Evolutionary conservation across 2,113 vertebrate species (phyloP).

Genomic region (Emydocephalus ijimae): DNA sequence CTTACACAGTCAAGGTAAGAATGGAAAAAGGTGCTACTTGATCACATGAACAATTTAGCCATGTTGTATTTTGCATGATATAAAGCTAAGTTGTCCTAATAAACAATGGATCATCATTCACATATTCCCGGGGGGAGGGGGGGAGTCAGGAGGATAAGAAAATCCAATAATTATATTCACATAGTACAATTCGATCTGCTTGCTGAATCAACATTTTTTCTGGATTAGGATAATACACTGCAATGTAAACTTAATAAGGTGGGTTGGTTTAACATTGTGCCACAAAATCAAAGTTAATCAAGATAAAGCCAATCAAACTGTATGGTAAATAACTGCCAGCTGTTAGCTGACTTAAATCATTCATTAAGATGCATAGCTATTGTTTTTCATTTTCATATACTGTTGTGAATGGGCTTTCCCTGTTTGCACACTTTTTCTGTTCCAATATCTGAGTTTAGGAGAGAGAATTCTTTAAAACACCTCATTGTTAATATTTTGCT

Average conservation of each 20-base stretch:
- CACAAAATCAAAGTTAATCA: background rate
- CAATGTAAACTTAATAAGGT: background rate
- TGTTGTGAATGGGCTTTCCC: background rate
- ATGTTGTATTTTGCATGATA: background rate
- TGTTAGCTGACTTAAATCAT: background rate
- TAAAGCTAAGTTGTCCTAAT: too few species aligned
- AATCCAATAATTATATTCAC: background rate
- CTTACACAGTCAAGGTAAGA: slow-evolving; percentile 88
- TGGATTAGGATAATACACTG: background rate
- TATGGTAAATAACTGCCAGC: background rate
- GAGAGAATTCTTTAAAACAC: background rate
- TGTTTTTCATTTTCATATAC: background rate
- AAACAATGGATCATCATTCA: background rate
- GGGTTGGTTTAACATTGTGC: background rate
- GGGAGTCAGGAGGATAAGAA: background rate
- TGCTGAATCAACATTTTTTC: background rate
- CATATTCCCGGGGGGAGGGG: background rate
- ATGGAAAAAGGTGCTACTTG: background rate
- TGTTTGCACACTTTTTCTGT: background rate
- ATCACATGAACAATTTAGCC: background rate
- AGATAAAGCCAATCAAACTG: background rate
- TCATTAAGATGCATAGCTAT: background rate
- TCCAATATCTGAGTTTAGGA: background rate
- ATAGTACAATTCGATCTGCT: background rate
- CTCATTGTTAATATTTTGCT: background rate